Percentiles rank a stretch among this genome's conserved stretches.
Conservation (phyloP, 1,140 invertebrate species). For the Glossosoma conforme region DNA sequence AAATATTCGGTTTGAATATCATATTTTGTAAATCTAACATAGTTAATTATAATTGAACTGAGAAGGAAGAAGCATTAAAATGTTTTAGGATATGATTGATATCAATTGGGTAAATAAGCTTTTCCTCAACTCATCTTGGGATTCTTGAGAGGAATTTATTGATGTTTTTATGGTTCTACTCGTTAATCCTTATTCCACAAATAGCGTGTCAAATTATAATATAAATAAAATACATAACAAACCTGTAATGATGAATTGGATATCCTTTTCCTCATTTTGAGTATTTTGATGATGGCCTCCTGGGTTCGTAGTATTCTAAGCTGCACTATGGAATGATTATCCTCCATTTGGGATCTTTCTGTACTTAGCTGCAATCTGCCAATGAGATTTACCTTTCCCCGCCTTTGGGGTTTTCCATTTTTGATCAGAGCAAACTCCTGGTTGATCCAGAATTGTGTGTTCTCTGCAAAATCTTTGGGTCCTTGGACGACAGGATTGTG, state of each 20-base stretch:
- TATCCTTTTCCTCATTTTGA: slow-evolving; percentile 96
- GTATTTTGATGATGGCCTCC: slow-evolving; percentile 98
- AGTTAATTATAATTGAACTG: too few species aligned
- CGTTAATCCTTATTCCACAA: too few species aligned
- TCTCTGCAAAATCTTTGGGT: slow-evolving; percentile 91
- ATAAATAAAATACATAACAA: slow-evolving; percentile 6
- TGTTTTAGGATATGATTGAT: neutral
- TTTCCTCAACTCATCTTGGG: too few species aligned
- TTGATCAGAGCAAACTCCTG: slow-evolving; percentile 89
- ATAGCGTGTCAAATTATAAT: neutral
- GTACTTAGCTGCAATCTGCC: slow-evolving; percentile 91
- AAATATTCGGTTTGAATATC: too few species aligned
- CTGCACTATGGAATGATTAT: slow-evolving; percentile 96
- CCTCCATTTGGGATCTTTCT: slow-evolving; percentile 91
- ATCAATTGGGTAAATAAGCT: neutral
- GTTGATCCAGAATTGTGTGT: slow-evolving; percentile 94
- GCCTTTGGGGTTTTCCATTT: slow-evolving; percentile 89
- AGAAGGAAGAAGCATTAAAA: too few species aligned
- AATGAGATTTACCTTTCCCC: slow-evolving; percentile 93
- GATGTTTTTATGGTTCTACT: too few species aligned
- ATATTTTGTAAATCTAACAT: too few species aligned
- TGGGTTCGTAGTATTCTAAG: slow-evolving; percentile 85
- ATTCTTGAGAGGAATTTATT: too few species aligned
- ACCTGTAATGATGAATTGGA: slow-evolving; percentile 89
- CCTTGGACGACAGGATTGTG: slow-evolving; percentile 74